These are phyloP conservation scores for Phytoseiulus persimilis DNA, from an alignment of 2,888 invertebrate species.

Conservation along the genomic window DNA sequence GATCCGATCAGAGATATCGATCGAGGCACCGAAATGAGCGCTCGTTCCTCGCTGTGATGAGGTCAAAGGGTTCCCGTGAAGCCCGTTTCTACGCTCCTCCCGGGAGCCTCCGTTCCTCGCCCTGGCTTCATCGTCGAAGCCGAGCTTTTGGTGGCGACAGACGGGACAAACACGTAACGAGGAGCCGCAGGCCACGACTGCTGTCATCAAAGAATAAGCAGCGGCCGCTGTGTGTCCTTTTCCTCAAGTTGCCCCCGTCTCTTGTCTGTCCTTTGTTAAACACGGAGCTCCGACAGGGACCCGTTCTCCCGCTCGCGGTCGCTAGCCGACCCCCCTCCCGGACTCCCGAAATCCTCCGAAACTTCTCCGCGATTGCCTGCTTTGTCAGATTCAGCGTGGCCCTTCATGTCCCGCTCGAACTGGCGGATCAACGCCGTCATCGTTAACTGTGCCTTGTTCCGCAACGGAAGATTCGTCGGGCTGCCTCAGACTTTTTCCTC, in stretches of 20 bases:
- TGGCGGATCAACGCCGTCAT: not conserved
- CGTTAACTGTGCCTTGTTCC: not conserved
- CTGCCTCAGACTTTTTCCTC: not conserved
- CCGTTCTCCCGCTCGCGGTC: too few relatives aligned
- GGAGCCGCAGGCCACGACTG: constrained; percentile 5
- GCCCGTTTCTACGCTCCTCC: not conserved
- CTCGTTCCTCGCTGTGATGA: not conserved
- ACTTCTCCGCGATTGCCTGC: not conserved
- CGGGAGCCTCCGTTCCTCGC: not conserved
- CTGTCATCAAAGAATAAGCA: not conserved
- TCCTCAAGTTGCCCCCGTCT: not conserved
- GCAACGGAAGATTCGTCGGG: not conserved
- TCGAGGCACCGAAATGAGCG: not conserved
- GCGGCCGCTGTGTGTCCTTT: not conserved
- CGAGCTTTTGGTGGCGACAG: not conserved
- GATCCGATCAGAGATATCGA: not conserved
- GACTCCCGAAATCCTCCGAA: too few relatives aligned
- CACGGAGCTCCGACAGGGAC: not conserved
- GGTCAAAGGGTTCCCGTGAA: not conserved
- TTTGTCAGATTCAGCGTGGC: not conserved
- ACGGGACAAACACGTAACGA: not conserved
- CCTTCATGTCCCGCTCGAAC: not conserved
- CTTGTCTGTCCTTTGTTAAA: not conserved
- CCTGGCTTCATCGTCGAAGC: not conserved
- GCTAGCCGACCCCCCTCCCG: too few relatives aligned